Base-by-base conservation (phyloP, 1,140 invertebrate genomes). In the Lordiphosa clarofinis region DNA sequence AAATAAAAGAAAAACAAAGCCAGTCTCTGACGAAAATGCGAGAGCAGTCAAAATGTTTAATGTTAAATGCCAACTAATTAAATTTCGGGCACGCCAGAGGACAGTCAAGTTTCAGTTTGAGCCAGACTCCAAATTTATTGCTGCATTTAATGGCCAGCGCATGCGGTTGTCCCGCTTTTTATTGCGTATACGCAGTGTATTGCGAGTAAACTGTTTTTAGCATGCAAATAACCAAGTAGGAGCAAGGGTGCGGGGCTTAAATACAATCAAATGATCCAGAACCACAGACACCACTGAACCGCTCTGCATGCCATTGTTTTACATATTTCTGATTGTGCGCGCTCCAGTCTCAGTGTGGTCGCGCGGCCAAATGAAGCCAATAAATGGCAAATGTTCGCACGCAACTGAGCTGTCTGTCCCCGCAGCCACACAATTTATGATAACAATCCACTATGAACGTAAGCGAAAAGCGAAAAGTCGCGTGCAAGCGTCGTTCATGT, bases 31-130 rank as follows among this genome's bases (percentile, higher is more conserved):
- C 61, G 40, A 56, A 56, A 43, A 42, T 44, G 33, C 21, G 37
- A 38, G 13, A 36, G 46, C 60, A 63, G 13, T 61, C 56, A 59
- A 76, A 84, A 84, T 82, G 78, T 60, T 76, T 64, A 82, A 82
- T 82, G 72, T 81, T 81, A 82, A 82, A 84, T 82, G 76, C 62
- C 73, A 82, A 82, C 76, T 82, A 82, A 82, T 82, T 82, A 82
- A 82, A 82, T 84, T 82, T 82, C 47, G 56, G 78, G 56, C 78
- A 76, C 69, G 56, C 63, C 76, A 84, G 13, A 76, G 13, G 49
- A 54, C 44, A 72, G 48, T 62, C 56, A 33, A 58, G 59, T 46
- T 46, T 46, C 43, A 4, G 8, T 33, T 8, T 39, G 46, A 12
- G 49, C 39, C 38, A 49, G 42, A 48, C 35, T 36, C 53, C 40